A percentile compares a stretch with the other conserved stretches of the same genome.
Evolutionary conservation across 2,888 invertebrate genomes (phyloP).

Genomic region (Tenthredo distinguenda): DNA sequence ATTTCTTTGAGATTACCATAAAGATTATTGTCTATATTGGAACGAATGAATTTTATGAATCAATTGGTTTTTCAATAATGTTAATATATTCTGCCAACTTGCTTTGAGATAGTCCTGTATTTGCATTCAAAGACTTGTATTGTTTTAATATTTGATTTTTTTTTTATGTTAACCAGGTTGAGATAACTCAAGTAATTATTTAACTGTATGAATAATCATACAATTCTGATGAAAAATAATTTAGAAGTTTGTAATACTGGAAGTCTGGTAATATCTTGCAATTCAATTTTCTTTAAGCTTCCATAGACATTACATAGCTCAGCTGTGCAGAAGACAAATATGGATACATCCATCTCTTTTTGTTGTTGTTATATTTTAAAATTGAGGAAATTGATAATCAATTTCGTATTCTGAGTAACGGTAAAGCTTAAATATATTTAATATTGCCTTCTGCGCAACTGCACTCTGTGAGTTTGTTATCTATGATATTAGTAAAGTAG

Average conservation of each 20-base stretch:
- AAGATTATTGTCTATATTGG: neutral
- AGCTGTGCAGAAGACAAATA: constrained; percentile 31
- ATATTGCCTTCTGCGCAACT: constrained; percentile 23
- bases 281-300: neutral
- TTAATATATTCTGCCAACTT: constrained; percentile 20
- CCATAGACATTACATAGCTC: neutral
- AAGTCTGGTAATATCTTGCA: constrained; percentile 28
- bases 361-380: neutral
- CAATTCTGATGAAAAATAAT: neutral
- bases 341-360: neutral
- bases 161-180: constrained; percentile 17
- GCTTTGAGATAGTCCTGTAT: constrained; percentile 23
- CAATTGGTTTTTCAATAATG: neutral
- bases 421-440: neutral
- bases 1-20: neutral
- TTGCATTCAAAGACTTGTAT: constrained; percentile 34
- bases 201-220: neutral
- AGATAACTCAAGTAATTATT: neutral
- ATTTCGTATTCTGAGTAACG: neutral
- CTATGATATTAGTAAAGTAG: constrained; percentile 26
- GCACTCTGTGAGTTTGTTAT: neutral
- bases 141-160: neutral
- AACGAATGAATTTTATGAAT: neutral
- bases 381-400: neutral
- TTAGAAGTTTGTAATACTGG: neutral